Base-by-base conservation (phyloP, 2,113 vertebrate species). In the Brachirus orientalis region DNA sequence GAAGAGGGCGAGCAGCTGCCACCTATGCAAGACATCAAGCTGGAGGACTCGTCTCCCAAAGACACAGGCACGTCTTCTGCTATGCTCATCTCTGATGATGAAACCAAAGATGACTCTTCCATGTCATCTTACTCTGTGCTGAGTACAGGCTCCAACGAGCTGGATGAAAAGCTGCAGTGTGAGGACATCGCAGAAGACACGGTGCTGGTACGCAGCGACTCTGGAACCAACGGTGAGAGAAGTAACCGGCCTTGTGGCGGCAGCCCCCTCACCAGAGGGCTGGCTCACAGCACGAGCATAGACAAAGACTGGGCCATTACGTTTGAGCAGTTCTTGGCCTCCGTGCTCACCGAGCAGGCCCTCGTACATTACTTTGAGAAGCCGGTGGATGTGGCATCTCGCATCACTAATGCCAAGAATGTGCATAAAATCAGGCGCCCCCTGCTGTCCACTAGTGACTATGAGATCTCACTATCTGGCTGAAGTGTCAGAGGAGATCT, bases 61-160 rank as follows among this genome's bases (percentile, higher is more conserved):
- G 97, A 98, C 88, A 91, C 92, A 0, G 95, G 93, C 35, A 93
- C 93, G 3, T 95, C 95, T 13, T 96, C 95, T 0, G 93, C 96
- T 88, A 99, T 99, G 97, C 93, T 98, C 0, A 96, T 95, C 69
- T 99, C 97, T 0, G 97, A 98, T 0, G 97, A 98, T 0, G 97
- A 98, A 57, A 96, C 96, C 10, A 98, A 98, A 86, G 97, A 99
- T 0, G 98, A 99, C 84, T 97, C 96, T 0, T 99, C 98, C 0
- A 94, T 98, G 95, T 99, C 98, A 1, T 99, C 97, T 0, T 99
- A 98, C 92, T 99, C 97, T 0, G 97, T 99, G 66, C 94, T 99
- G 77, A 99, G 98, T 0, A 92, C 96, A 0, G 96, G 97, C 53
- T 99, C 97, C 0, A 96, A 97, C 0, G 97, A 98, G 78, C 92